Base-by-base conservation (phyloP, 2,113 vertebrate genomes). In the Phylloscopus trochiloides region DNA sequence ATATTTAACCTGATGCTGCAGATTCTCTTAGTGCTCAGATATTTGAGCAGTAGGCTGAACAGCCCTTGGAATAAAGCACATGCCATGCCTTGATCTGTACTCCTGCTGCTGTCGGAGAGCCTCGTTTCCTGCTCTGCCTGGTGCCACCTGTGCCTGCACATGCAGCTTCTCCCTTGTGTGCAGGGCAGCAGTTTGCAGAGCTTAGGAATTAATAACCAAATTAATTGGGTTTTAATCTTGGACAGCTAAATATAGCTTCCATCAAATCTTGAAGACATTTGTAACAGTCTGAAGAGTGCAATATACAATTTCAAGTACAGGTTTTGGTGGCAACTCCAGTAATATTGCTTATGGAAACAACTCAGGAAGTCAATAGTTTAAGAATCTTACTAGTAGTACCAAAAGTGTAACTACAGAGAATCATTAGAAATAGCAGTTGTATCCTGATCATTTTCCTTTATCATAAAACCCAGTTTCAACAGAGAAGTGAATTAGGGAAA, bases 141-240 rank as follows among this genome's bases (percentile, higher is more conserved):
- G 0, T 47, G 38, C 86, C 85, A 17, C 70, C 72, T 52, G 22
- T 62, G 57, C 58, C 70, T 68, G 66, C 70, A 50, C 58, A 7
- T 3, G 12, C 63, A 57, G 43, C 17, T 63, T 92, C 66, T 96
- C 87, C 81, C 70, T n/a, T 58, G 87, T 0, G 40, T 79, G 45
- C 87, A 55, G 71, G 70, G 38, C 77, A 76, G 84, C 84, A 38
- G 42, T 91, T 82, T 86, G 55, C 94, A 78, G 51, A 95, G 59
- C 65, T 71, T 67, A 63, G 31, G 89, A 90, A 91, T 92, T 94
- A 95, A 96, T 66, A 94, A 90, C 62, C 38, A 58, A 70, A 90
- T 92, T 94, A 97, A 97, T 96, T 92, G 78, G 87, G 34, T 77
- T 93, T 92, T 93, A 82, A 76, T 91, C 54, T 76, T 86, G 63